phyloP scores from a whole-genome alignment of 2,113 vertebrate species.

The Apeltes quadracus region DNA sequence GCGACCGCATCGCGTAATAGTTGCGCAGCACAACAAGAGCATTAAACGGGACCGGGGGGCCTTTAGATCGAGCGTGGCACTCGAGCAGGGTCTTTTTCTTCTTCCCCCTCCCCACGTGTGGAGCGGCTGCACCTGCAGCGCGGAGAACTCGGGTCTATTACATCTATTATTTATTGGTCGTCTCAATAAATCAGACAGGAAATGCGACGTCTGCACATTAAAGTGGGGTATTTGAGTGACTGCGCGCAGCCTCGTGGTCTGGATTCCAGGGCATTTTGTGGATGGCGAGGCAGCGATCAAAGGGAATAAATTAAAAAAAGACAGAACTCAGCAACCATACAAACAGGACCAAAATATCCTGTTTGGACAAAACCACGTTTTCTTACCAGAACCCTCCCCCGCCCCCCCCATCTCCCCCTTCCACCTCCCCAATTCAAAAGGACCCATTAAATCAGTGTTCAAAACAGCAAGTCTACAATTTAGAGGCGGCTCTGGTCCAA shows the following conservation, averaged over 20 bases:
- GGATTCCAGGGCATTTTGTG: conserved; percentile 24
- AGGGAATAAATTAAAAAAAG: conserved; percentile 26
- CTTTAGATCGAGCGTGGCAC: conserved; percentile 42
- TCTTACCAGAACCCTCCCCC: conserved; percentile 61
- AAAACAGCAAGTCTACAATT: conserved; percentile 72
- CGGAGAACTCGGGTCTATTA: conserved; percentile 35
- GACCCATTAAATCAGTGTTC: conserved; percentile 67
- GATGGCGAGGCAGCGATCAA: conserved; percentile 34
- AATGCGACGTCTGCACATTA: conserved; percentile 39
- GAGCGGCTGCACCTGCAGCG: conserved; percentile 65
- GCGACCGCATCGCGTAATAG: conserved; percentile 71
- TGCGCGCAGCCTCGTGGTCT: conserved; percentile 31
- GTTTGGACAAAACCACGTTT: conserved; percentile 61
- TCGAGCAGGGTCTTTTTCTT: conserved; percentile 30
- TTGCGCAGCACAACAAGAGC: conserved; percentile 69
- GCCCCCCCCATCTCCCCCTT: conserved; percentile 22
- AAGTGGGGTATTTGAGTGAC: conserved; percentile 33
- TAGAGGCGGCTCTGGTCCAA: conserved; percentile 65
- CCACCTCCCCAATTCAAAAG: conserved; percentile 46
- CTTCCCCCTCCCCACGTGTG: conserved; percentile 12
- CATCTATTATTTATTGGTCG: conserved; percentile 60
- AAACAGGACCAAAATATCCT: conserved; percentile 65
- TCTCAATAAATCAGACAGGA: conserved; percentile 59
- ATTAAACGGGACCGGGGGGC: conserved; percentile 66
- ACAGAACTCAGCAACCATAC: conserved; percentile 44